Evolutionary conservation across 2,797 vertebrate species (phyloP).

Genomic region (Delichon dasypus): DNA sequence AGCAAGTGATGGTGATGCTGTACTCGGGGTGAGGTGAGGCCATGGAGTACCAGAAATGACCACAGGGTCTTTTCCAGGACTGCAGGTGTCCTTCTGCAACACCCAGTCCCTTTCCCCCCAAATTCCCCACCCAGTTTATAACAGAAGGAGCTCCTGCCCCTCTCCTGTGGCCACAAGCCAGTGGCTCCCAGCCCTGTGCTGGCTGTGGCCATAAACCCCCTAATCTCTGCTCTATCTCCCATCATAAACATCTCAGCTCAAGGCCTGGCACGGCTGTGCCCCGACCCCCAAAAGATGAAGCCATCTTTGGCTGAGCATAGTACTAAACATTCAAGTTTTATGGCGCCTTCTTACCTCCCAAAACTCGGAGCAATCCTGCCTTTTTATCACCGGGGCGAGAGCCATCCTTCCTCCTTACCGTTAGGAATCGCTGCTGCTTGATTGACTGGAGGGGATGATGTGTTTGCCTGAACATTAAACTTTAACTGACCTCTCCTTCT

Average conservation of each 20-base stretch:
- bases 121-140: not conserved
- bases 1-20: not conserved
- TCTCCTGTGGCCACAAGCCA: rapidly evolving
- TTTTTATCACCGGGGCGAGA: not conserved
- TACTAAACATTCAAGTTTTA: conserved; percentile 4
- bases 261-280: not conserved
- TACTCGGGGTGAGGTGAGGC: not conserved
- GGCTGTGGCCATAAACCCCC: not conserved
- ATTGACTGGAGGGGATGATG: conserved; percentile 15
- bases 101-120: not conserved
- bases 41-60: not conserved
- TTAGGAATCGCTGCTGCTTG: conserved; percentile 31
- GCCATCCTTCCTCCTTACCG: not conserved
- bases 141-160: not conserved
- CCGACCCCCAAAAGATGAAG: not conserved
- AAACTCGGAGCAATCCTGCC: conserved; percentile 1
- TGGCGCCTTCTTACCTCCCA: not conserved
- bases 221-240: not conserved
- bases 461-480: conserved; percentile 21
- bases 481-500: conserved; percentile 34
- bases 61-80: not conserved
- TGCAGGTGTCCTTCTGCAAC: not conserved
- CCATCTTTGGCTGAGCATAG: not conserved
- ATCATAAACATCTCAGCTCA: not conserved
- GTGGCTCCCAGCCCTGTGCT: not conserved